These are phyloP conservation scores for Fulmarus glacialis DNA, from an alignment of 2,113 vertebrate genomes.

Conservation along the genomic window DNA sequence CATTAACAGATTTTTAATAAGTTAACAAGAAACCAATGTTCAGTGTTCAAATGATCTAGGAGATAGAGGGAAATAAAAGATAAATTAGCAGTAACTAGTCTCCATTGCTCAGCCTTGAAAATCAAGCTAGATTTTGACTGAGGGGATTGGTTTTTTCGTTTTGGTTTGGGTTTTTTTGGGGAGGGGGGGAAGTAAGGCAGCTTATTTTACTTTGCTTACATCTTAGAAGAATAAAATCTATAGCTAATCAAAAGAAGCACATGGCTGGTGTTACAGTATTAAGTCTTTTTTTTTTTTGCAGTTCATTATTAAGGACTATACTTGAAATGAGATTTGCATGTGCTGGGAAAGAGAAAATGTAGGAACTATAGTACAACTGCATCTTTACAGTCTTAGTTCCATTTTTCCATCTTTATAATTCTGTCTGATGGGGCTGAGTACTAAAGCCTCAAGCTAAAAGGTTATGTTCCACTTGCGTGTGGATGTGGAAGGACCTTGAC, in stretches of 20 bases:
- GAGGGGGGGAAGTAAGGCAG: fast-evolving
- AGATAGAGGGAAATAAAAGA: neutral
- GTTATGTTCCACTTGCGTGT: neutral
- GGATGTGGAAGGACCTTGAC: neutral
- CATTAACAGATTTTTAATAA: neutral
- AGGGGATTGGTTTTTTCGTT: neutral
- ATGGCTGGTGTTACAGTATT: neutral
- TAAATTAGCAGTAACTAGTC: neutral
- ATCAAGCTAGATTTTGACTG: neutral
- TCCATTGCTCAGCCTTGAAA: neutral
- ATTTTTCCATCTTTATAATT: neutral
- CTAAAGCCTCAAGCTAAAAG: neutral
- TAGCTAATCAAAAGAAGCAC: neutral
- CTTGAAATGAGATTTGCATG: neutral
- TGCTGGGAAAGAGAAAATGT: neutral
- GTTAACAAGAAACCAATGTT: neutral
- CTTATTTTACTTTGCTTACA: neutral
- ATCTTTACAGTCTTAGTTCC: neutral
- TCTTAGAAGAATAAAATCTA: neutral
- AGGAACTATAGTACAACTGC: neutral
- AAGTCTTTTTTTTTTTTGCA: neutral
- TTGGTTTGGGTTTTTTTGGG: too few species aligned
- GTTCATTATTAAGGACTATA: neutral
- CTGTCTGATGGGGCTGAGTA: neutral
- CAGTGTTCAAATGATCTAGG: neutral